Evolutionary conservation across 2,888 invertebrate genomes (phyloP), one percentile per base, ranked within the genome.

Genomic region (Aphidoletes aphidimyza): DNA sequence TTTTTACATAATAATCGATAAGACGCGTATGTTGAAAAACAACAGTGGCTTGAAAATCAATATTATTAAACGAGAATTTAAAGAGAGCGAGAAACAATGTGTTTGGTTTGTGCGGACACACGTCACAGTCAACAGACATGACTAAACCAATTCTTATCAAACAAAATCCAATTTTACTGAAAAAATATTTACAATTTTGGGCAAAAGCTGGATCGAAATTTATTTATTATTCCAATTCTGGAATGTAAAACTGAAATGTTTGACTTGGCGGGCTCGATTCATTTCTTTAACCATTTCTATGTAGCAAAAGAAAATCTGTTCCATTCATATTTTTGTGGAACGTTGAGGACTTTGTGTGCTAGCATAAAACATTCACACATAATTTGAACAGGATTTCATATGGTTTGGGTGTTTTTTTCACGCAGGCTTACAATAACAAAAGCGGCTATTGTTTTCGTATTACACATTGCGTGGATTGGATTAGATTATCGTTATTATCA

Each of bases 101-200:
- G n/a, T n/a, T n/a, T n/a, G n/a, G n/a, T n/a, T n/a, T n/a, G n/a
- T n/a, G n/a, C n/a, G n/a, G n/a, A n/a, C n/a, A n/a, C n/a, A n/a
- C n/a, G n/a, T n/a, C n/a, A n/a, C n/a, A n/a, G n/a, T n/a, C n/a
- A n/a, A n/a, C n/a, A n/a, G n/a, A n/a, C 47, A 47, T 47, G n/a
- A 22, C n/a, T 54, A 54, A 22, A 22, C 14, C 54, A 54, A 22
- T 54, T 54, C 54, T 54, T 22, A 54, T 54, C 54, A 54, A 54
- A 54, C 22, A 22, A 54, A 54, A 54, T 54, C 22, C 54, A 54
- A 54, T 54, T 54, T n/a, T 54, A 54, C 3, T 54, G 54, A 22
- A 22, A 54, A 54, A 54, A 54, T 47, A 47, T 47, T 47, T 47
- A 47, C 47, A 54, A 54, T 39, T 39, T 39, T 39, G 39, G n/a